Percentiles rank a stretch among this genome's conserved stretches.
Evolutionary conservation across 2,113 vertebrate species (phyloP).

Genomic region (Tachysurus vachellii): DNA sequence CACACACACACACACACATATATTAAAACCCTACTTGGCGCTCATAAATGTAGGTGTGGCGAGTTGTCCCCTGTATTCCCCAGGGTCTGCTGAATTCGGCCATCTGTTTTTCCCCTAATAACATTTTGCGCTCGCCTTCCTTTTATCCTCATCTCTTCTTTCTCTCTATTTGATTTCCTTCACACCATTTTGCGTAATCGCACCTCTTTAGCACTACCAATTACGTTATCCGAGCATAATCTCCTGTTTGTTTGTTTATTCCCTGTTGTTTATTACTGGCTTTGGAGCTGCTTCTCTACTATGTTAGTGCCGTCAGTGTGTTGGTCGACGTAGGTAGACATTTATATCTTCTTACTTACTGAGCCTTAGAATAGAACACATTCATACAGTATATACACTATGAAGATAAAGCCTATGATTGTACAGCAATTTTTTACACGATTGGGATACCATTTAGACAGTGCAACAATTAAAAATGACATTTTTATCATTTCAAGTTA

Average conservation of each 20-base stretch:
- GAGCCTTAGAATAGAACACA: background rate
- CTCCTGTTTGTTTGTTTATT: slow-evolving; percentile 45
- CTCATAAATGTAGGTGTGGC: slow-evolving; percentile 72
- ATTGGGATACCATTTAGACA: background rate
- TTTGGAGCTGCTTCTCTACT: slow-evolving; percentile 56
- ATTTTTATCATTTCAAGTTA: background rate
- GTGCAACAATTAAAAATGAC: background rate
- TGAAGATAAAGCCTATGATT: background rate
- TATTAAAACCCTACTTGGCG: slow-evolving; percentile 53
- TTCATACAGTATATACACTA: background rate
- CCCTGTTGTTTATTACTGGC: slow-evolving; percentile 20
- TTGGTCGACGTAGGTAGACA: background rate
- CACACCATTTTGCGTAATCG: slow-evolving; percentile 51
- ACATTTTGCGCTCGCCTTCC: slow-evolving; percentile 63
- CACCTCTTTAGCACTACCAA: slow-evolving; percentile 52
- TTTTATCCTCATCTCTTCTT: slow-evolving; percentile 56
- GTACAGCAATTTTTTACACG: background rate
- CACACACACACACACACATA: slow-evolving; percentile 26
- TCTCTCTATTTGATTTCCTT: slow-evolving; percentile 39
- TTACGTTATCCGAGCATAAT: slow-evolving; percentile 41
- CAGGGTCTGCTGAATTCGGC: slow-evolving; percentile 66
- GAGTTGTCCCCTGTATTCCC: slow-evolving; percentile 70
- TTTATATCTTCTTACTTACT: background rate
- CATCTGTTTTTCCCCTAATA: slow-evolving; percentile 79
- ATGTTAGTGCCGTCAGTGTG: background rate